Conservation (phyloP, 1,140 invertebrate species). For the Nebria ingens region DNA sequence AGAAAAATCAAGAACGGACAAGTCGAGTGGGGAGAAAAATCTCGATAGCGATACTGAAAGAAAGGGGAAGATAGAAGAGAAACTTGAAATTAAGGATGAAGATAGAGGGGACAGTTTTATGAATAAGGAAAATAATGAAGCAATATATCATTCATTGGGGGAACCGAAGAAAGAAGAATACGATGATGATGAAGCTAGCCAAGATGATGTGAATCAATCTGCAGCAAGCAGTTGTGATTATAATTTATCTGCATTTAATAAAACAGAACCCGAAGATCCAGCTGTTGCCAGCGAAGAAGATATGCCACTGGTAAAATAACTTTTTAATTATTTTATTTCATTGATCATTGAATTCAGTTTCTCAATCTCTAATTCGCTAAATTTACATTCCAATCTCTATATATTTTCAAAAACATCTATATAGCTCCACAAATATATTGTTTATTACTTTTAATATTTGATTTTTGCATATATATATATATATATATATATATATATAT, state of each 20-base stretch:
- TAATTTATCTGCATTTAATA: slow-evolving; percentile 51
- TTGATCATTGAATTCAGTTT: too few species aligned
- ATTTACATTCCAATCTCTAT: too few species aligned
- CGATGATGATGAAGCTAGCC: slow-evolving; percentile 18
- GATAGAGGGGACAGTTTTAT: slow-evolving; percentile 20
- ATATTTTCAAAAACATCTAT: too few species aligned
- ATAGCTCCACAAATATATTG: too few species aligned
- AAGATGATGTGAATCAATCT: slow-evolving; percentile 35
- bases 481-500: slow-evolving; percentile 1
- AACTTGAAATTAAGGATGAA: not conserved
- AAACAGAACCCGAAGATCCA: slow-evolving; percentile 37
- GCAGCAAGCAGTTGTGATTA: slow-evolving; percentile 54
- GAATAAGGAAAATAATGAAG: slow-evolving; percentile 23
- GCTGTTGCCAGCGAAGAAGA: slow-evolving; percentile 43
- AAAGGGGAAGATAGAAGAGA: slow-evolving; percentile 13
- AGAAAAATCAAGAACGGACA: slow-evolving; percentile 30
- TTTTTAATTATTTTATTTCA: slow-evolving; percentile 11
- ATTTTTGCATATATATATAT: not conserved
- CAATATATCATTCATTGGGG: slow-evolving; percentile 22
- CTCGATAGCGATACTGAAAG: slow-evolving; percentile 9
- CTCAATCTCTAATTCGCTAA: too few species aligned
- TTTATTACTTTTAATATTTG: too few species aligned
- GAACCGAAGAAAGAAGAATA: slow-evolving; percentile 25
- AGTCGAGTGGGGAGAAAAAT: slow-evolving; percentile 17
- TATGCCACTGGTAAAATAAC: slow-evolving; percentile 54